phyloP scores from a whole-genome alignment of 2,888 invertebrate species.

The Ligdia adustata region DNA sequence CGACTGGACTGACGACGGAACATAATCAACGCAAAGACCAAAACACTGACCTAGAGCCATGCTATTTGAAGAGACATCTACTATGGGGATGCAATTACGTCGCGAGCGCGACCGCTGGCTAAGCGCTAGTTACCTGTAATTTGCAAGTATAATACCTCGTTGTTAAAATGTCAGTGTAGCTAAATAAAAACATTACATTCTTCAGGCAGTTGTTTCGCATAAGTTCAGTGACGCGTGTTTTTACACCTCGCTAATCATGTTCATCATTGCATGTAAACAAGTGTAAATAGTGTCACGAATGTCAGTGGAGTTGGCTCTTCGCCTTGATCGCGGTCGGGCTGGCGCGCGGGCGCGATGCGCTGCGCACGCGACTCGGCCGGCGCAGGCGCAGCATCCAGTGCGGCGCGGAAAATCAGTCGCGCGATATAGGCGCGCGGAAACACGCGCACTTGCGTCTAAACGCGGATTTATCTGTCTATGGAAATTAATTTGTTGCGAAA shows the following conservation, averaged over 20 bases:
- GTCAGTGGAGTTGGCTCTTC: background rate
- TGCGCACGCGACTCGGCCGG: slow-evolving; percentile 39
- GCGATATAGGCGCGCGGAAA: slow-evolving; percentile 55
- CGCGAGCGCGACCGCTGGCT: no score
- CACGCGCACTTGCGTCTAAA: slow-evolving; percentile 49
- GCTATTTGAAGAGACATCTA: no score
- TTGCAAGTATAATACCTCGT: no score
- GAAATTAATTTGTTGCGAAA: no score
- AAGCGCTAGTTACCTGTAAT: no score
- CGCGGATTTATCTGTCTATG: no score
- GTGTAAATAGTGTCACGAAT: slow-evolving; percentile 17
- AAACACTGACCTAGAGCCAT: no score
- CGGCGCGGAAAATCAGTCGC: slow-evolving; percentile 43
- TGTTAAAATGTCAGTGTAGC: no score
- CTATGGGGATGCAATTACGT: no score
- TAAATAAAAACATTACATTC: no score
- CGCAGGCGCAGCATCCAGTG: slow-evolving; percentile 38
- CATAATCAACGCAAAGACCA: no score
- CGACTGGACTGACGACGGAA: no score
- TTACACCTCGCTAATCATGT: slow-evolving; percentile 16
- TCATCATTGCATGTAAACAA: slow-evolving; percentile 16
- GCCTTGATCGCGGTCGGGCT: slow-evolving; percentile 37
- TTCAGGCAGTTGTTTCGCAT: background rate
- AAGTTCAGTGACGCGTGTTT: slow-evolving; percentile 5
- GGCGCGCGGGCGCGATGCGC: slow-evolving; percentile 32